These are phyloP conservation scores for Stenodera caucasica DNA, from an alignment of 2,888 invertebrate species.

Conservation along the genomic window DNA sequence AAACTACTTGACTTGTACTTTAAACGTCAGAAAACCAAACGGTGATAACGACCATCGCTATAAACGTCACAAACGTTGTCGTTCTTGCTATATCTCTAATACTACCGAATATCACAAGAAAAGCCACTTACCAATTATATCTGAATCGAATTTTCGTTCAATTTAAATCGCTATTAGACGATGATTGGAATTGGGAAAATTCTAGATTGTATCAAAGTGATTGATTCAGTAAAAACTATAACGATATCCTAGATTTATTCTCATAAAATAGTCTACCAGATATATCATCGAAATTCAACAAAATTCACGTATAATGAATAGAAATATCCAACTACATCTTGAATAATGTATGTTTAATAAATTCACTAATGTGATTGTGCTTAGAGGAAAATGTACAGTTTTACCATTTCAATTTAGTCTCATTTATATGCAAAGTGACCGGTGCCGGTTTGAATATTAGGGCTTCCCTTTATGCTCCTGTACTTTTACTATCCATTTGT, in stretches of 20 bases:
- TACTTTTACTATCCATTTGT: slow-evolving; percentile 43
- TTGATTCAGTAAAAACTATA: not conserved
- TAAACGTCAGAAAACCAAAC: slow-evolving; percentile 26
- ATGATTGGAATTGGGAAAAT: not conserved
- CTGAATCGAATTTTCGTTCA: not conserved
- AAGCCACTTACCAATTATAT: not conserved
- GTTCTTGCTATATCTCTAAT: not conserved
- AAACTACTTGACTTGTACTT: slow-evolving; percentile 26
- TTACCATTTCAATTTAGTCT: slow-evolving; percentile 50
- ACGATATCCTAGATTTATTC: too few species aligned
- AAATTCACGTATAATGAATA: too few species aligned
- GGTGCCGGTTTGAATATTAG: slow-evolving; percentile 44
- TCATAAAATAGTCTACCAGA: too few species aligned
- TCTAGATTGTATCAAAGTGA: not conserved
- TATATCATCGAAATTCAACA: too few species aligned
- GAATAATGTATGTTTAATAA: not conserved
- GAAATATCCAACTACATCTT: not conserved
- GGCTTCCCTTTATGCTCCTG: slow-evolving; percentile 43
- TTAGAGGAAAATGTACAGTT: slow-evolving; percentile 44
- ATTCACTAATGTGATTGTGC: slow-evolving; percentile 47
- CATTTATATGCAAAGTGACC: slow-evolving; percentile 52
- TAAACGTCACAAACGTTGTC: not conserved
- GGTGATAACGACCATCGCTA: slow-evolving; percentile 15
- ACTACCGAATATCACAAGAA: not conserved
- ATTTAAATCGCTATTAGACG: not conserved